Base-by-base conservation (phyloP, 1,140 invertebrate species). In the Danaus melanippus region DNA sequence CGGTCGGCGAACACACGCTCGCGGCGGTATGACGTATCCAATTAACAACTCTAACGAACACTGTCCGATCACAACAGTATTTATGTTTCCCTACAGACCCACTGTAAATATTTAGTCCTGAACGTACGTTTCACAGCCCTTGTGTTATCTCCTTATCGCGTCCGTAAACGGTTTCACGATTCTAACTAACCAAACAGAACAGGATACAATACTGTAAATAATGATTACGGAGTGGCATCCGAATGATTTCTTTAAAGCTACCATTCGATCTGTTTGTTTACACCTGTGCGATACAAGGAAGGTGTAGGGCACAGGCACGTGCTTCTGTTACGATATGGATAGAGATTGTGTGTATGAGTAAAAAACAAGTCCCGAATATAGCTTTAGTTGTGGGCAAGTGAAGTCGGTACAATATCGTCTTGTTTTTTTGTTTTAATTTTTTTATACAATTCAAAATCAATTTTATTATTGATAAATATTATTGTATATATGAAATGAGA, bases 31-130 rank as follows among this genome's bases (percentile, higher is more conserved):
- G 79, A 84, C 75, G 78, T 80, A 75, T 76, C 74, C 78, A 83
- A 85, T 83, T 78, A 80, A 77, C 69, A 72, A 64, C 62, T 75
- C 73, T 77, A 79, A 80, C 74, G 74, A 79, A 78, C 71, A 53
- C 69, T 75, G 76, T 82, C 81, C 64, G 77, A 71, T 69, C 69
- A 32, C 21, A 65, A 56, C 58, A 71, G 71, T 83, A 83, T 85
- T 85, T 85, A 85, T 79, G 78, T 83, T 80, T 77, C 79, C 78
- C 71, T 63, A 63, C 72, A 77, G 73, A 76, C 70, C 56, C 69
- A 77, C 71, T 79, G 82, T 85, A 85, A 85, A 85, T 82, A 84
- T 84, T 83, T 81, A 81, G 73, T 67, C 71, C 69, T 66, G 74
- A 65, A 74, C 68, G 77, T 71, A 77, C 82, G 78, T 83, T 77